These are phyloP conservation scores for Diadegma fenestrale DNA, from an alignment of 2,888 invertebrate species.

Conservation along the genomic window DNA sequence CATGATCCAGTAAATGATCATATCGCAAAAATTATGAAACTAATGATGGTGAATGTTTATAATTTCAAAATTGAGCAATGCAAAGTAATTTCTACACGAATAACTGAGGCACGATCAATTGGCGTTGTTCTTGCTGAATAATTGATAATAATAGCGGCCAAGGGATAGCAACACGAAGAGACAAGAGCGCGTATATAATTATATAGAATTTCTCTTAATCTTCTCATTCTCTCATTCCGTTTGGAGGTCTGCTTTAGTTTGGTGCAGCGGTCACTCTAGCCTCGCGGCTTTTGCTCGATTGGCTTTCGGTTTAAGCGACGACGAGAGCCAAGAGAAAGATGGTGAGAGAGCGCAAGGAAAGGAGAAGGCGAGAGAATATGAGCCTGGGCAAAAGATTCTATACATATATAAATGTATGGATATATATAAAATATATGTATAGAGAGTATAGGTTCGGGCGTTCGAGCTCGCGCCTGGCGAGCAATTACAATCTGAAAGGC, in stretches of 20 bases:
- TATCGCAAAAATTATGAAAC: too few species aligned
- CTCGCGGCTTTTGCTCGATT: constrained; percentile 70
- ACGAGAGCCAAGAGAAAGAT: constrained; percentile 62
- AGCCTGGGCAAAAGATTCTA: constrained; percentile 63
- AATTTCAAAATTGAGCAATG: neutral
- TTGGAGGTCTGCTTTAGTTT: constrained; percentile 72
- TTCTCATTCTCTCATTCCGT: constrained; percentile 50
- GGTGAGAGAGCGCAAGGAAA: constrained; percentile 43
- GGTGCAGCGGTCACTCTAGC: constrained; percentile 70
- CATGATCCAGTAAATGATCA: too few species aligned
- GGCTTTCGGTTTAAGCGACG: constrained; percentile 68
- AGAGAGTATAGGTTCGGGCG: constrained; percentile 72
- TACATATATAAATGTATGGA: constrained; percentile 26
- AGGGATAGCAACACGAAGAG: neutral
- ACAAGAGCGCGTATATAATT: constrained; percentile 42
- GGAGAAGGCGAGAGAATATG: constrained; percentile 42
- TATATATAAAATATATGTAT: constrained; percentile 65
- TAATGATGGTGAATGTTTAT: too few species aligned
- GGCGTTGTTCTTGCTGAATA: constrained; percentile 39
- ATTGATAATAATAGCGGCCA: constrained; percentile 49
- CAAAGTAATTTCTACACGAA: neutral
- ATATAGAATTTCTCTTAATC: constrained; percentile 54
- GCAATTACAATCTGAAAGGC: constrained; percentile 85
- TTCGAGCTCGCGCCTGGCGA: constrained; percentile 81
- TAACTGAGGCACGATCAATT: constrained; percentile 27